These are phyloP conservation scores for Astropecten irregularis DNA, from an alignment of 53 echinoderm and acorn worm genomes.

Conservation along the genomic window DNA sequence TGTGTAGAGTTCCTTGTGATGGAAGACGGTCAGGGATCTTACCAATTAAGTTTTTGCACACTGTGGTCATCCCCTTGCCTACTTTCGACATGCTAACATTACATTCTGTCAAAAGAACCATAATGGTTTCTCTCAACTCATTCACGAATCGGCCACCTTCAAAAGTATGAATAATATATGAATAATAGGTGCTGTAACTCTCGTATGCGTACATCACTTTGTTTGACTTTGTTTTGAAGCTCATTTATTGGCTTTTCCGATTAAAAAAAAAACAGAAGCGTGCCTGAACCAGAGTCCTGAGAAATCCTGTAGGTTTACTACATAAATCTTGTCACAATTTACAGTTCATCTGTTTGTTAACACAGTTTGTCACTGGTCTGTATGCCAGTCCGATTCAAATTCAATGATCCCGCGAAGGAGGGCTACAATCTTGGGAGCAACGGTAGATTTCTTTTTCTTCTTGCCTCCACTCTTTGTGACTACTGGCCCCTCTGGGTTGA, in stretches of 20 bases:
- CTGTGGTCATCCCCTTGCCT: constrained; percentile 44
- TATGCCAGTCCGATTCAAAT: constrained; percentile 34
- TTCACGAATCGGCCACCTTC: constrained; percentile 45
- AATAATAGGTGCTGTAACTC: constrained; percentile 52
- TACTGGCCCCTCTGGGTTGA: constrained; percentile 35
- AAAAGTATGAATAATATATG: constrained; percentile 48
- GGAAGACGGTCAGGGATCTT: constrained; percentile 49
- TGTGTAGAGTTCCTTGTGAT: constrained; percentile 23
- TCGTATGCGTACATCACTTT: constrained; percentile 7
- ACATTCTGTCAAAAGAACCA: constrained; percentile 53
- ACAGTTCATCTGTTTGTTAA: no score
- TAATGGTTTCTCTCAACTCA: constrained; percentile 58
- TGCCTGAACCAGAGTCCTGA: no score
- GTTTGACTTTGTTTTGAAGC: constrained; percentile 8
- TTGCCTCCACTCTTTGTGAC: constrained; percentile 27
- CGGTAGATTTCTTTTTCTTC: constrained; percentile 24
- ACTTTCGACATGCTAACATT: constrained; percentile 60
- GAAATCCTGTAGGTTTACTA: no score
- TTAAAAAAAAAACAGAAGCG: no score
- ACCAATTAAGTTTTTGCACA: constrained; percentile 48
- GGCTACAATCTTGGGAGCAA: constrained; percentile 28
- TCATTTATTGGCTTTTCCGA: no score
- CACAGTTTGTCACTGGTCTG: not conserved
- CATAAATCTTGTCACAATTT: no score
- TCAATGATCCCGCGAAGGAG: constrained; percentile 36